These are phyloP conservation scores for Cecidostiba fungosa DNA, from an alignment of 2,888 invertebrate species.

Conservation along the genomic window DNA sequence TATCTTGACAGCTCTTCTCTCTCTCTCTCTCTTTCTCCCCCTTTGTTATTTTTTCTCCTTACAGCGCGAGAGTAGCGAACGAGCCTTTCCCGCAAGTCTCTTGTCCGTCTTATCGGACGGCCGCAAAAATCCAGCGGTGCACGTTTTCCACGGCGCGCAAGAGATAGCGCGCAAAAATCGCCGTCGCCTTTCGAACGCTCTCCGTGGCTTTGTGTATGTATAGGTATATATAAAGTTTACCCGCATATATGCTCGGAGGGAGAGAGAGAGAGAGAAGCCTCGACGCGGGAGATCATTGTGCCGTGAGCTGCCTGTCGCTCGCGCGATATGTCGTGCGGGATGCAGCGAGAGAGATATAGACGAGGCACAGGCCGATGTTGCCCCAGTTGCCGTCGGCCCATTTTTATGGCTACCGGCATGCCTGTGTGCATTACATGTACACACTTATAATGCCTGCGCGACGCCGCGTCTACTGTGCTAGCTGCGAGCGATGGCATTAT, in stretches of 20 bases:
- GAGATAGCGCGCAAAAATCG: conserved; percentile 33
- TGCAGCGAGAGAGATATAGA: conserved; percentile 25
- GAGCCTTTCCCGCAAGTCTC: conserved; percentile 52
- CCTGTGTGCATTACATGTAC: not conserved
- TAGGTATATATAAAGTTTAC: not conserved
- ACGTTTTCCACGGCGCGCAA: conserved; percentile 37
- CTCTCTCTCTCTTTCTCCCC: no score
- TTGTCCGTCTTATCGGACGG: conserved; percentile 56
- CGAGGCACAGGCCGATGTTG: conserved; percentile 12
- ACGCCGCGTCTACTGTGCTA: not conserved
- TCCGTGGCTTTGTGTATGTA: not conserved
- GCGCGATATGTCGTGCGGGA: not conserved
- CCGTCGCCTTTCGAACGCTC: conserved; percentile 43
- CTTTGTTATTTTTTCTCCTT: conserved; percentile 32
- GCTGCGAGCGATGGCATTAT: not conserved
- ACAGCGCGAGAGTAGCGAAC: not conserved
- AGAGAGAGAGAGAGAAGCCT: conserved; percentile 11
- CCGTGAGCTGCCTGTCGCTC: not conserved
- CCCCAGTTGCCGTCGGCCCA: conserved; percentile 41
- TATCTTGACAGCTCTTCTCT: conserved; percentile 56
- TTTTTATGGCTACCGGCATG: conserved; percentile 20
- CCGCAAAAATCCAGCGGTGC: conserved; percentile 47
- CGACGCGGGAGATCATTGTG: not conserved
- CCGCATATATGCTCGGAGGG: not conserved
- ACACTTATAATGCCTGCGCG: not conserved